Evolutionary conservation across 2,113 vertebrate species (phyloP).

Genomic region (Bujurquina vittata): DNA sequence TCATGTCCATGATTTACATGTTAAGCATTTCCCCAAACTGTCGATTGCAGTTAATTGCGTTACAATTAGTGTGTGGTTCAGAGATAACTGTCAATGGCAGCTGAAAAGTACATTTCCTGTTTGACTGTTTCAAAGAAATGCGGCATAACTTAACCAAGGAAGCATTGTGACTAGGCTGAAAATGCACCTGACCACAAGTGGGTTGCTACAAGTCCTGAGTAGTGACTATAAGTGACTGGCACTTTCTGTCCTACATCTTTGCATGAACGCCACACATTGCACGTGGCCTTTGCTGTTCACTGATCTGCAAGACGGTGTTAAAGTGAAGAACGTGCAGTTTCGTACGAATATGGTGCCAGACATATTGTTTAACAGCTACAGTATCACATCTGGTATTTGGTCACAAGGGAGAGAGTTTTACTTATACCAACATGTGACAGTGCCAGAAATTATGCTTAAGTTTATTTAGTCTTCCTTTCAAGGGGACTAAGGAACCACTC

Average conservation of each 20-base stretch:
- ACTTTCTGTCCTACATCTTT: slow-evolving; percentile 26
- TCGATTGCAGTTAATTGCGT: not conserved
- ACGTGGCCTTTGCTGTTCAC: not conserved
- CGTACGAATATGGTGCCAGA: not conserved
- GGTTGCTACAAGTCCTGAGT: slow-evolving; percentile 18
- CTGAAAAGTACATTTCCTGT: slow-evolving; percentile 30
- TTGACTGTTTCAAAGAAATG: slow-evolving; percentile 48
- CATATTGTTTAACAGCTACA: not conserved
- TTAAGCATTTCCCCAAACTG: not conserved
- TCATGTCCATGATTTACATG: not conserved
- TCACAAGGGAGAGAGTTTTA: not conserved
- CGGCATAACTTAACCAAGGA: slow-evolving; percentile 20
- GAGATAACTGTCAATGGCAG: slow-evolving; percentile 17
- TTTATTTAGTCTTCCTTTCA: not conserved
- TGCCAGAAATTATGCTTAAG: slow-evolving; percentile 2
- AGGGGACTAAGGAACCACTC: not conserved
- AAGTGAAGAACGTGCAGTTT: not conserved
- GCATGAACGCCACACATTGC: not conserved
- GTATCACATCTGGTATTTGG: not conserved
- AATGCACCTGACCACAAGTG: slow-evolving; percentile 45
- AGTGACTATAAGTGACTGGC: slow-evolving; percentile 24
- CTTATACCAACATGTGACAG: not conserved
- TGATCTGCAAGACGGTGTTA: slow-evolving; percentile 6
- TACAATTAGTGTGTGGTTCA: slow-evolving; percentile 15
- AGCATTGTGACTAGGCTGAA: slow-evolving; percentile 15